Base-by-base conservation (phyloP, 2,113 vertebrate genomes). In the Delphinus delphis region DNA sequence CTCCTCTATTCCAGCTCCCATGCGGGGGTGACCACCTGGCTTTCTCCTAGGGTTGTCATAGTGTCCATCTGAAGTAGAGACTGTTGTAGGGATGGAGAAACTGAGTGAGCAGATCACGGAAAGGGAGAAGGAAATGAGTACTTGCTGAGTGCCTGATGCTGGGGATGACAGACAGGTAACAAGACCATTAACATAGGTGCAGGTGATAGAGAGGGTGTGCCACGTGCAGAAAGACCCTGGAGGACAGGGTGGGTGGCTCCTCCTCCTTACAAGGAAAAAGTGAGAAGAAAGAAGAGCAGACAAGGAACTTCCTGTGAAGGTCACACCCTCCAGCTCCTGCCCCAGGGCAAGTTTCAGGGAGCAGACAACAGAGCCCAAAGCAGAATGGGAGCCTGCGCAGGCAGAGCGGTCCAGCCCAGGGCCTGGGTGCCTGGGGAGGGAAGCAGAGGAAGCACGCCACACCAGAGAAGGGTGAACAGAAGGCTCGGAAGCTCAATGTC, bases 361-460 rank as follows among this genome's bases (percentile, higher is more conserved):
- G 62, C 33, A 53, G 26, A 4, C 58, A 50, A 15, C 31, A 62
- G 10, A 47, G 13, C 58, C 41, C 31, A n/a, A 58, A 36, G 44
- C 28, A 17, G 38, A 41, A 15, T 0, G 17, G 15, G 1, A 7
- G 13, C 23, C 36, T 31, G 5, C 2, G 36, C 63, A 5, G 8
- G 36, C 63, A 5, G 8, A 44, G 9, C 28, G 1, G 18, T 26
- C 28, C 17, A 3, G 17, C 1, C 41, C 13, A 0, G 0, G 8
- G 31, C 31, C 77, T 11, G 9, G 12, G 0, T 0, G 17, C 60
- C 67, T 5, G 13, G 2, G 1, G 41, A n/a, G 20, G 44, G 1
- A 50, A n/a, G 20, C 38, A n/a, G 41, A 70, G 36, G 60, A 41
- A 31, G 62, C 38, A 7, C n/a, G 53, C 26, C 50, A 8, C 26